Percentiles rank a stretch among this genome's conserved stretches.
Conservation (phyloP, 2,888 invertebrate genomes). For the Celastrina argiolus region DNA sequence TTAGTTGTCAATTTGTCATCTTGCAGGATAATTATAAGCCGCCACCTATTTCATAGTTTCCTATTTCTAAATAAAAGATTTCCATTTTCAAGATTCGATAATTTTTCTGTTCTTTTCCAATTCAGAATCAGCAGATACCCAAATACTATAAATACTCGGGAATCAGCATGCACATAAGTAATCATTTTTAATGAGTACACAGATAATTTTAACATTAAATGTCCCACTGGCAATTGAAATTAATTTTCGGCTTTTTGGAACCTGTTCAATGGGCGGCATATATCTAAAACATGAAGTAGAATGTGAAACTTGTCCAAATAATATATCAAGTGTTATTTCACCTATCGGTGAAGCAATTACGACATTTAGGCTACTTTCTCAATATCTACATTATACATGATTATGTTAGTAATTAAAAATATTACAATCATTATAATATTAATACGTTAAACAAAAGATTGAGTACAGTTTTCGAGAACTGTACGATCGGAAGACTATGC, state of each 20-base stretch:
- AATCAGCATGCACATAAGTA: neutral
- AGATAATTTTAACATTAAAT: slow-evolving; percentile 5
- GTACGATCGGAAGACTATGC: no score
- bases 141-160: neutral
- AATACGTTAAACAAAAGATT: no score
- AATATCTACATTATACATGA: neutral
- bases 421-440: no score
- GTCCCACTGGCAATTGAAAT: neutral
- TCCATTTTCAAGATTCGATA: no score
- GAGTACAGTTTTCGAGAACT: no score
- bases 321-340: neutral
- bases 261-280: slow-evolving; percentile 1
- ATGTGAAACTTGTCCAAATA: neutral
- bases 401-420: neutral
- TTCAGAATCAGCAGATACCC: no score
- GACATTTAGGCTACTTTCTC: neutral
- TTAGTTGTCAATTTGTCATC: no score
- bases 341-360: neutral
- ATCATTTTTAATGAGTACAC: neutral
- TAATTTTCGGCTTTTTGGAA: slow-evolving; percentile 5
- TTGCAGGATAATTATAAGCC: no score
- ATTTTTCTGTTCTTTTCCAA: no score
- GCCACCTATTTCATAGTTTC: no score
- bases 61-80: no score
- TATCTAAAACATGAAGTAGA: neutral